Evolutionary conservation across 2,888 invertebrate species (phyloP).

Genomic region (Syrphus vitripennis): DNA sequence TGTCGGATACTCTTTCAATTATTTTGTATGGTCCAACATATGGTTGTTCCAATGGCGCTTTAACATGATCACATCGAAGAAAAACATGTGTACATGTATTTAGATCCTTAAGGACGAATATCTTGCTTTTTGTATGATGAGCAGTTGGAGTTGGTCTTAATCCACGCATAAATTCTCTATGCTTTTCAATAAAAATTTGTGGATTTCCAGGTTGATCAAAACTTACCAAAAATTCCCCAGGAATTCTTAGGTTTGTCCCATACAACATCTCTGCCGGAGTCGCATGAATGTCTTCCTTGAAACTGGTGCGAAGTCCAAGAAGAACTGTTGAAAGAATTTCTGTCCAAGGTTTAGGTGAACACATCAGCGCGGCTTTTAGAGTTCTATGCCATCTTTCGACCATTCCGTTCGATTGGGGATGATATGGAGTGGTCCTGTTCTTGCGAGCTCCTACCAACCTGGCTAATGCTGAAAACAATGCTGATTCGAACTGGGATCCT

Average conservation of each 20-base stretch:
- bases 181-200: not conserved
- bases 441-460: not conserved
- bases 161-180: not conserved
- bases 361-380: not conserved
- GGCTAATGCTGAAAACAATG: slow-evolving; percentile 10
- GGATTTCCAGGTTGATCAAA: not conserved
- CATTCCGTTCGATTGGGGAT: not conserved
- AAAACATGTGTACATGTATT: not conserved
- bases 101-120: not conserved
- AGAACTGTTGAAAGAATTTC: not conserved
- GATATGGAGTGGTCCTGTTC: not conserved
- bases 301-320: slow-evolving; percentile 8
- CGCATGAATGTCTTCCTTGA: slow-evolving; percentile 1
- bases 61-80: not conserved
- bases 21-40: not conserved
- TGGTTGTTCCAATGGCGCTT: not conserved
- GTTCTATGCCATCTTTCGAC: not conserved
- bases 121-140: not conserved
- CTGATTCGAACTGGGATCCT: not conserved
- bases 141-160: slow-evolving; percentile 1
- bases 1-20: not conserved
- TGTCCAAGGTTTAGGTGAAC: not conserved
- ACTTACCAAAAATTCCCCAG: not conserved
- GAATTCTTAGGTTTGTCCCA: not conserved
- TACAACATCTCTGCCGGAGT: slow-evolving; percentile 24